Evolutionary conservation across 1,140 invertebrate species (phyloP).

Genomic region (Philotrypesis tridentata): DNA sequence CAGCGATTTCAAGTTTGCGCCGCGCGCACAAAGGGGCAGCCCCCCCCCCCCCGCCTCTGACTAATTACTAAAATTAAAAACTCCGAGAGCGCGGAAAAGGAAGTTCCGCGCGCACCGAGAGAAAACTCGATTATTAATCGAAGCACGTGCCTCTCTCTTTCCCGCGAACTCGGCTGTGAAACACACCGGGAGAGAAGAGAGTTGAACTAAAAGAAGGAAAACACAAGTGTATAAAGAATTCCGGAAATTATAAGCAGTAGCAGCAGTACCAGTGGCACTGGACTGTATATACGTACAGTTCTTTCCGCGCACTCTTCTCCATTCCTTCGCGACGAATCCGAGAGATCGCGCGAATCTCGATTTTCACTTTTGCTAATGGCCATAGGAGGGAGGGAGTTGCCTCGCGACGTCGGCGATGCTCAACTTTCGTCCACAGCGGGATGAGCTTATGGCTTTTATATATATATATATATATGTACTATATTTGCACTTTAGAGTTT

Average conservation of each 20-base stretch:
- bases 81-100: neutral
- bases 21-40: neutral
- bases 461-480: no score
- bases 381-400: neutral
- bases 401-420: neutral
- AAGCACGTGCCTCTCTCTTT: conserved; percentile 3
- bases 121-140: conserved; percentile 7
- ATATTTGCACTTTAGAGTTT: neutral
- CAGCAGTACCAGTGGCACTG: no score
- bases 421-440: neutral
- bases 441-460: no score
- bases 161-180: neutral
- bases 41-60: no score
- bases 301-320: neutral
- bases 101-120: neutral
- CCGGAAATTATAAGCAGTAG: conserved; percentile 19
- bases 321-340: conserved; percentile 18
- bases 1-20: neutral
- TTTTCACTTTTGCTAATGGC: conserved; percentile 56
- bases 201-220: neutral
- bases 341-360: conserved; percentile 38
- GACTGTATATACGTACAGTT: neutral
- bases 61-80: conserved; percentile 1
- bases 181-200: neutral
- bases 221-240: neutral